Evolutionary conservation across 1,140 invertebrate species (phyloP), one percentile per base, ranked within the genome.

Genomic region (Druon quercuslanigerum): DNA sequence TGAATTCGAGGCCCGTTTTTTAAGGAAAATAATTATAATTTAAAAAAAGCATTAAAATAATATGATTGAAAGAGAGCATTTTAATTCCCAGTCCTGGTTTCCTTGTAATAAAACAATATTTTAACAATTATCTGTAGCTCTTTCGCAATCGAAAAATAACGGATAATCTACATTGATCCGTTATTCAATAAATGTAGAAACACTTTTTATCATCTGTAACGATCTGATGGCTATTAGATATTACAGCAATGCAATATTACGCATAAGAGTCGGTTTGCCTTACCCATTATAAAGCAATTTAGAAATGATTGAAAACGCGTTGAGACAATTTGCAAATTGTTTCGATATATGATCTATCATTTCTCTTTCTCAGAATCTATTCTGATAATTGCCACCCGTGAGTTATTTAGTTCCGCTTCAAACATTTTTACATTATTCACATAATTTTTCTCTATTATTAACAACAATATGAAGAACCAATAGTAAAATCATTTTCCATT

Each of bases 261-360:
- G 60, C 60, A 66, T 66, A 9, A 46, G 40, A 46, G 40, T 46
- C 9, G 40, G 40, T 46, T 46, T 46, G 7, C 40, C 40, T 46
- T 46, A 46, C 9, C 40, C 9, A 46, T 66, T 66, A 66, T 40
- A 66, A 66, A 66, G 60, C 60, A 66, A 66, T 66, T 66, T 66
- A 66, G 33, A 66, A 33, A 66, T 66, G 60, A 66, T 66, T 66
- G 60, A 66, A 66, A 66, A 66, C 60, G 40, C 60, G 60, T 33
- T 40, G 60, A 66, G 60, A 66, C 60, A 66, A 66, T 66, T 66
- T 66, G 60, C 60, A 66, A 66, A 66, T 66, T 66, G 60, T 25
- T 66, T 40, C 25, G 16, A 40, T 40, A 66, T 40, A 33, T 66
- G 33, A 66, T 33, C 25, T 40, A 33, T 66, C 9, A 66, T 66